phyloP scores from a whole-genome alignment of 2,113 vertebrate genomes.

The Corythoichthys intestinalis region DNA sequence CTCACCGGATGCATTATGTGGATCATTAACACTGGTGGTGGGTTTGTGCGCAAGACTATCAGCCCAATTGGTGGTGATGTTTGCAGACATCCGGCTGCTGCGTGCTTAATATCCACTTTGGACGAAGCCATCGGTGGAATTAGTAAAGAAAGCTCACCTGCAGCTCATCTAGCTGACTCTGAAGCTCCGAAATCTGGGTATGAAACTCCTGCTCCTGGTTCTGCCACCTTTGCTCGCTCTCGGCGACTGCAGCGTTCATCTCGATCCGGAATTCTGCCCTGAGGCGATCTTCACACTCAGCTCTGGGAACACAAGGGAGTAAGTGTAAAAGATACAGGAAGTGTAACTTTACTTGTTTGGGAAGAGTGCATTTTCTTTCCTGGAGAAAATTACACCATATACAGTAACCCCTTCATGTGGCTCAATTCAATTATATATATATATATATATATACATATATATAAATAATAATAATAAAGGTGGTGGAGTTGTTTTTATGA shows the following conservation, averaged over 20 bases:
- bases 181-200: constrained; percentile 64
- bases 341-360: neutral
- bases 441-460: too few relatives aligned
- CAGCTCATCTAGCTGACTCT: constrained; percentile 53
- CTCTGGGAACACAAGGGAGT: constrained; percentile 51
- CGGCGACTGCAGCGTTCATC: constrained; percentile 62
- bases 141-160: constrained; percentile 50
- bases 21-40: neutral
- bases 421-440: too few relatives aligned
- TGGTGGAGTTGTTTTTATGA: too few relatives aligned
- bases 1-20: neutral
- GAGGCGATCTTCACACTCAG: constrained; percentile 71
- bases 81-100: neutral
- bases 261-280: constrained; percentile 71
- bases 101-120: neutral
- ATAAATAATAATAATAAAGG: too few relatives aligned
- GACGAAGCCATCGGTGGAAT: neutral
- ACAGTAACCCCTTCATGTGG: too few relatives aligned
- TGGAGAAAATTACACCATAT: too few relatives aligned
- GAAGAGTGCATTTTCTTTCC: neutral
- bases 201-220: constrained; percentile 72
- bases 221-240: constrained; percentile 74
- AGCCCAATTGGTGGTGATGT: neutral
- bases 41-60: neutral
- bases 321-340: neutral